Evolutionary conservation across 2,888 invertebrate species (phyloP), one percentile per base, ranked within the genome.

Genomic region (Eurois occulta): DNA sequence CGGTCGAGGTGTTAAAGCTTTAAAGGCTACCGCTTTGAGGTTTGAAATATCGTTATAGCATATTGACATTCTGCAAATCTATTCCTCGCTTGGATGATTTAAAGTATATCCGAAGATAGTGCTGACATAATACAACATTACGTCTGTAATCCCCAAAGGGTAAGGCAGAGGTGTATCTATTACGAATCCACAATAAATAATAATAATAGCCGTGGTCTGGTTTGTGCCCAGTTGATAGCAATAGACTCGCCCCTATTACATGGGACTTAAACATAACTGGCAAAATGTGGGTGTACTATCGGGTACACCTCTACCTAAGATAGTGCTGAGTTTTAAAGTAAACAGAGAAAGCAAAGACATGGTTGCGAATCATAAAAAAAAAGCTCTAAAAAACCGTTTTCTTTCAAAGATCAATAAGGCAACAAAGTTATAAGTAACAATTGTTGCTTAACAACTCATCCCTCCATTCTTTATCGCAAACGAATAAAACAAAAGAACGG

Each of bases 401-500:
- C 43, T 43, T 32, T 41, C 32, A 13, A 60, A 72, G 43, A 73
- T 79, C 64, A 71, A 77, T 75, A 77, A 68, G 38, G 24, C 69
- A 75, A 69, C 46, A 81, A 81, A 84, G n/a, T 80, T 74, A 35
- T 60, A 64, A 60, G 65, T 76, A 75, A 72, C 72, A 75, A 85
- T 75, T 81, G 72, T 77, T 74, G 71, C 83, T 82, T 79, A 69
- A 65, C 77, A 76, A 73, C 72, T 78, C 78, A 76, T 86, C 69
- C 48, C 52, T 65, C 64, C 38, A 80, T 73, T 74, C 70, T 83
- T 80, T 80, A 81, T 85, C 64, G 72, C 75, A 77, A 83, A 80
- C 70, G 76, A 75, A 87, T 86, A 83, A 87, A 86, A 88, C 86
- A 89, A 86, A 86, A 77, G 80, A 81, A 84, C 65, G 46, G 71